These are phyloP conservation scores for Lysandra bellargus DNA, from an alignment of 2,888 invertebrate genomes.

Conservation along the genomic window DNA sequence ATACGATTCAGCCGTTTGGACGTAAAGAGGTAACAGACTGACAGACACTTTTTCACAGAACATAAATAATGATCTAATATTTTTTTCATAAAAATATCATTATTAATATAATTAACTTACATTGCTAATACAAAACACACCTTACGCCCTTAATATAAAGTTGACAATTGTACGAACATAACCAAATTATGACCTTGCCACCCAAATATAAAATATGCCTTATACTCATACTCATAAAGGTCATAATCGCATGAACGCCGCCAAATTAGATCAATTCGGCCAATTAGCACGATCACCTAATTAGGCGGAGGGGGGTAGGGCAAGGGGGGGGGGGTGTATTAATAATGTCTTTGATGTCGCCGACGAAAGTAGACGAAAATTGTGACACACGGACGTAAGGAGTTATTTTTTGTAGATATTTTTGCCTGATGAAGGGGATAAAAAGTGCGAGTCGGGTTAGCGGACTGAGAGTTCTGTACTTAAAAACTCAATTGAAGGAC, in stretches of 20 bases:
- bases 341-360: slow-evolving; percentile 34
- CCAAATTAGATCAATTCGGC: slow-evolving; percentile 38
- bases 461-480: too few relatives aligned
- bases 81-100: neutral
- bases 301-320: slow-evolving; percentile 33
- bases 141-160: neutral
- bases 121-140: neutral
- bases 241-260: neutral
- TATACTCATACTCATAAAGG: neutral
- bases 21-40: too few relatives aligned
- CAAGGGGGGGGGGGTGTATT: slow-evolving; percentile 29
- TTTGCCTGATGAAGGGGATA: too few relatives aligned
- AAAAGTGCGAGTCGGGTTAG: too few relatives aligned
- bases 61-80: neutral
- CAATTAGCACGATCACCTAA: slow-evolving; percentile 40
- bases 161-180: neutral
- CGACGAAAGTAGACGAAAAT: neutral
- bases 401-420: neutral
- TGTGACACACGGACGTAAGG: neutral
- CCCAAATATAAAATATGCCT: neutral
- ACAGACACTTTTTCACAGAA: neutral
- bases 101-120: neutral
- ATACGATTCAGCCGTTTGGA: too few relatives aligned
- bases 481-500: too few relatives aligned
- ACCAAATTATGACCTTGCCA: neutral